phyloP scores from a whole-genome alignment of 2,888 invertebrate species.

The Octonoba sinensis region DNA sequence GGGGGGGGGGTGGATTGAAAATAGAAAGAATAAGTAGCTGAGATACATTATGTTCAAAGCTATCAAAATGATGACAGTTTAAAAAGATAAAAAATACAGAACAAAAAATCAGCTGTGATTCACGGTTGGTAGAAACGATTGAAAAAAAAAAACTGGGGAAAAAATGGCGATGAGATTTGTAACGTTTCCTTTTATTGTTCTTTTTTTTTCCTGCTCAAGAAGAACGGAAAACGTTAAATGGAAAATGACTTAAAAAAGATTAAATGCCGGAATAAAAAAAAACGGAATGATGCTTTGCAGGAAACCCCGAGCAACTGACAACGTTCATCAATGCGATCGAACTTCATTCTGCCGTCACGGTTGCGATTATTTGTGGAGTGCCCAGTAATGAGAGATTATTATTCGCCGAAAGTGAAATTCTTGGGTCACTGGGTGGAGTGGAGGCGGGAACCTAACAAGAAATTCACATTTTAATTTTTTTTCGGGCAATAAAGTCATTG shows the following conservation, averaged over 20 bases:
- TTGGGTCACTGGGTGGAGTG: too few relatives aligned
- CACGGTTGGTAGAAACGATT: constrained; percentile 32
- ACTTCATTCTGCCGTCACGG: constrained; percentile 36
- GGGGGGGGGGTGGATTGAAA: neutral
- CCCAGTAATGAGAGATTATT: too few relatives aligned
- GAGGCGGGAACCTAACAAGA: too few relatives aligned
- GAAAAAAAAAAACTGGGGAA: constrained; percentile 10
- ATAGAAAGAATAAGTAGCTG: constrained; percentile 45
- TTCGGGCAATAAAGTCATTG: too few relatives aligned
- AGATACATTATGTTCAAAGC: constrained; percentile 59
- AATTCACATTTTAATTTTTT: too few relatives aligned
- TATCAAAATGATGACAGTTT: constrained; percentile 62
- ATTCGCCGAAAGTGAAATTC: too few relatives aligned
- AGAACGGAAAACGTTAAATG: constrained; percentile 45
- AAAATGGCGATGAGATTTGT: constrained; percentile 38
- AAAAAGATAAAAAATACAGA: constrained; percentile 34
- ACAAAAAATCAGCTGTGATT: constrained; percentile 26
- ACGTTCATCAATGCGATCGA: constrained; percentile 22
- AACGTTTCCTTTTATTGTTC: constrained; percentile 26
- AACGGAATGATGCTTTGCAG: neutral
- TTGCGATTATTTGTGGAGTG: constrained; percentile 21
- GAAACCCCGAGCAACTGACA: neutral
- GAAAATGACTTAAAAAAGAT: constrained; percentile 59
- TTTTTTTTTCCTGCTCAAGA: neutral
- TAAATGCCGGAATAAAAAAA: constrained; percentile 39